These are phyloP conservation scores for Tipula helvola DNA, from an alignment of 2,888 invertebrate species.

Conservation along the genomic window DNA sequence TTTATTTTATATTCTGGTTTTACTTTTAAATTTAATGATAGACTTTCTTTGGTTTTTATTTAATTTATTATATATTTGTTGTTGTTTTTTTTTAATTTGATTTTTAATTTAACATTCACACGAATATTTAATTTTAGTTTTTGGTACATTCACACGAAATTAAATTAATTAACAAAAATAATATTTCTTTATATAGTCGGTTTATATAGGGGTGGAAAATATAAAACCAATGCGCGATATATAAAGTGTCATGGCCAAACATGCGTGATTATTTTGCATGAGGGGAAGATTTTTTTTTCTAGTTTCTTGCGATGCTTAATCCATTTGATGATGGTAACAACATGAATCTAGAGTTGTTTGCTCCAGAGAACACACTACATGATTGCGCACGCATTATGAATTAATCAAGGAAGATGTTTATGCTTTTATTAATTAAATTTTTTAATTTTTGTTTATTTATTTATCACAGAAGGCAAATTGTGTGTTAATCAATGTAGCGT, in stretches of 20 bases:
- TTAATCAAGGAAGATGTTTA: background rate
- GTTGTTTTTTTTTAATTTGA: background rate
- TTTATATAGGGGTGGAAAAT: background rate
- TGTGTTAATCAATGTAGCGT: background rate
- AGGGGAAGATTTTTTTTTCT: background rate
- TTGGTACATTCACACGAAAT: background rate
- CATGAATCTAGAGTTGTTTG: background rate
- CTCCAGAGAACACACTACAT: background rate
- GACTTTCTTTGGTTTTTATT: background rate
- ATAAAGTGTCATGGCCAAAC: background rate
- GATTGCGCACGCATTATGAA: background rate
- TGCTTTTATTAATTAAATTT: background rate
- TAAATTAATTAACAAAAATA: background rate
- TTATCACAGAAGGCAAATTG: conserved; percentile 4
- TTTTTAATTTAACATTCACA: background rate
- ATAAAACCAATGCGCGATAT: background rate
- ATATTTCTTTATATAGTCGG: background rate
- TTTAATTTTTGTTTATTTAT: background rate
- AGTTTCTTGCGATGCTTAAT: background rate
- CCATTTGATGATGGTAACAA: background rate
- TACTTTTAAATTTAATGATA: background rate
- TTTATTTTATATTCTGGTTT: background rate
- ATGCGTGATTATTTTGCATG: background rate
- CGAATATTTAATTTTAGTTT: background rate
- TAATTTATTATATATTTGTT: background rate